Percentiles rank a stretch among this genome's conserved stretches.
Conservation (phyloP, 2,113 vertebrate species). For the Serinus canaria region DNA sequence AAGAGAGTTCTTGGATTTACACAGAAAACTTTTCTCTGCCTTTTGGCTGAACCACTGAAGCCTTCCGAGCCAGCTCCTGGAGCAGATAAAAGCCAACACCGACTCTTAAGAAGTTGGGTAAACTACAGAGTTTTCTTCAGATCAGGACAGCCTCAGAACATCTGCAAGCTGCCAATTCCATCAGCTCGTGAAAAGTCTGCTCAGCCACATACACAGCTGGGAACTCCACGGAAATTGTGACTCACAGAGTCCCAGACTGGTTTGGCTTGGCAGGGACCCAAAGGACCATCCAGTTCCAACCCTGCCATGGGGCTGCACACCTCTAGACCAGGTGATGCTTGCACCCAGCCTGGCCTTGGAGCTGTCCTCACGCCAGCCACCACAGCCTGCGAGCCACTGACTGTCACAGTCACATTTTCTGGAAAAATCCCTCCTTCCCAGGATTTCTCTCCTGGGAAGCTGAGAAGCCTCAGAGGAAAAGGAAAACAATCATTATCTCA, state of each 20-base stretch:
- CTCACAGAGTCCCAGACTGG: accelerated
- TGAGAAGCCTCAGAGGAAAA: too few relatives aligned
- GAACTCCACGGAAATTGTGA: accelerated
- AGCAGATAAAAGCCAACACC: neutral
- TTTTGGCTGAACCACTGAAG: neutral
- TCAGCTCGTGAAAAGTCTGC: neutral
- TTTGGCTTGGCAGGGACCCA: neutral
- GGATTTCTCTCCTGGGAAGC: too few relatives aligned
- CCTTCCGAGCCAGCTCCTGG: neutral
- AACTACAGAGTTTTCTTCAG: neutral
- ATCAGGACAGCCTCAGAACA: neutral
- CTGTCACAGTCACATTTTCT: neutral
- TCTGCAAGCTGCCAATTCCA: neutral
- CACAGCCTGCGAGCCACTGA: neutral
- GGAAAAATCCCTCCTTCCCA: neutral
- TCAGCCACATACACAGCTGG: neutral
- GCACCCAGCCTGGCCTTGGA: neutral
- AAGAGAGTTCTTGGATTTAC: neutral
- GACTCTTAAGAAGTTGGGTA: neutral
- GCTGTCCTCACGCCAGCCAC: neutral
- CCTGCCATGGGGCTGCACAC: neutral
- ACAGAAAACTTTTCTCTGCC: neutral
- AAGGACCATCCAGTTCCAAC: accelerated
- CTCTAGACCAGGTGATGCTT: accelerated
- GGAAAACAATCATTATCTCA: too few relatives aligned